A percentile compares a stretch with the other conserved stretches of the same genome.
These are phyloP conservation scores for Caenorhabditis tropicalis DNA, from an alignment of 1,140 invertebrate genomes.

Conservation along the genomic window DNA sequence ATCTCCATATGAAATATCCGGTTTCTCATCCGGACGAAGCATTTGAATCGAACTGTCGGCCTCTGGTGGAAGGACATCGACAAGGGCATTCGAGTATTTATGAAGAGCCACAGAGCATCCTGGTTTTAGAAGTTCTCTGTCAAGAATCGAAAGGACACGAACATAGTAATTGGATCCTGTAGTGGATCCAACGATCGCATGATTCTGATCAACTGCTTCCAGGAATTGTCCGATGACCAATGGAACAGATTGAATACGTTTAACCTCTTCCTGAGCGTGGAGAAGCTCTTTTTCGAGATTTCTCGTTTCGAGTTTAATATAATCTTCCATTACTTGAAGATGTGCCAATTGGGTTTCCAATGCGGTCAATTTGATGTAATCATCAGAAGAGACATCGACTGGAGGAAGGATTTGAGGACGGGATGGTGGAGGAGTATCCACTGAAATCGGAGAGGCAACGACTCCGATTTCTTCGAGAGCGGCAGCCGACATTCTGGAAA, in stretches of 20 bases:
- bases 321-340: conserved; percentile 94
- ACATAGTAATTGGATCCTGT: conserved; percentile 96
- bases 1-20: conserved; percentile 93
- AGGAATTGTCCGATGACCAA: conserved; percentile 96
- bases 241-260: conserved; percentile 94
- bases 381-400: conserved; percentile 4
- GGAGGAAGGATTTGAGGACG: not conserved
- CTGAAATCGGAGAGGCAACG: not conserved
- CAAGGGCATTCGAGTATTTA: conserved; percentile 95
- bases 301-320: conserved; percentile 96
- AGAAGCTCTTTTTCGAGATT: conserved; percentile 96
- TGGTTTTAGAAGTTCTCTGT: conserved; percentile 91
- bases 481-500: not conserved
- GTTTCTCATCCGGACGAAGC: conserved; percentile 96
- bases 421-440: not conserved
- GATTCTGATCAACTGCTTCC: conserved; percentile 96
- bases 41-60: conserved; percentile 94
- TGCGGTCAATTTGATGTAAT: conserved; percentile 62
- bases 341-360: conserved; percentile 93
- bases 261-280: conserved; percentile 91
- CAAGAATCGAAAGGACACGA: conserved; percentile 90
- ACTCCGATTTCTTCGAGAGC: conserved; percentile 8
- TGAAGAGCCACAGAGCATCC: conserved; percentile 94
- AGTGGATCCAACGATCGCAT: conserved; percentile 87
- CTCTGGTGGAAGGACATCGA: conserved; percentile 94